Percentiles rank a stretch among this genome's conserved stretches.
These are phyloP conservation scores for Nephrocerus scutellatus DNA, from an alignment of 2,888 invertebrate species.

Conservation along the genomic window DNA sequence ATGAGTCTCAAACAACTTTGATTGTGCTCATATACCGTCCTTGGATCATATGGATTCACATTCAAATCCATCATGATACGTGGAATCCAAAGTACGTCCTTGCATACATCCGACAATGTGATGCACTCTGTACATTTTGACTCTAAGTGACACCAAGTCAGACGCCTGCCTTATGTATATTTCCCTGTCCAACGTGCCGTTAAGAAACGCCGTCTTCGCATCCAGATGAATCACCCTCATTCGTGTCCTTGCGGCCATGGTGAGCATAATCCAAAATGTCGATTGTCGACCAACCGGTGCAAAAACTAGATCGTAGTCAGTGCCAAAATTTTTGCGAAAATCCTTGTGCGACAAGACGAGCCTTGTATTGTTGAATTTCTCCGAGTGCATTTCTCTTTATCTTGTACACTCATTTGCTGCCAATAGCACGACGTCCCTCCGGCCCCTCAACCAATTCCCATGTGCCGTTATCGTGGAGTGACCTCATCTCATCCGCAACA, in stretches of 20 bases:
- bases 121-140: no score
- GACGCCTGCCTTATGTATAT: no score
- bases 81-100: no score
- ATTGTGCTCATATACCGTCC: no score
- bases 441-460: conserved; percentile 1
- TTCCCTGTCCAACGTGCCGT: no score
- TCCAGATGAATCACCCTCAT: conserved; percentile 4
- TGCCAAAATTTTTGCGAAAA: conserved; percentile 6
- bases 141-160: no score
- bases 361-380: conserved; percentile 15
- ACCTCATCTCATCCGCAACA: conserved; percentile 3
- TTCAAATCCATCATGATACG: no score
- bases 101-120: no score
- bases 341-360: conserved; percentile 9
- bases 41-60: no score
- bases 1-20: no score
- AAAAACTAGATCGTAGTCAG: conserved; percentile 10
- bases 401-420: conserved; percentile 20
- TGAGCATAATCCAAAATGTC: conserved; percentile 6
- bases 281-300: conserved; percentile 7
- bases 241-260: neutral
- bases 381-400: neutral
- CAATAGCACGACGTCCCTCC: conserved; percentile 22
- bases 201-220: conserved; percentile 10
- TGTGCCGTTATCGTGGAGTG: neutral